Base-by-base conservation (phyloP, 2,113 vertebrate genomes). In the Heterotis niloticus region DNA sequence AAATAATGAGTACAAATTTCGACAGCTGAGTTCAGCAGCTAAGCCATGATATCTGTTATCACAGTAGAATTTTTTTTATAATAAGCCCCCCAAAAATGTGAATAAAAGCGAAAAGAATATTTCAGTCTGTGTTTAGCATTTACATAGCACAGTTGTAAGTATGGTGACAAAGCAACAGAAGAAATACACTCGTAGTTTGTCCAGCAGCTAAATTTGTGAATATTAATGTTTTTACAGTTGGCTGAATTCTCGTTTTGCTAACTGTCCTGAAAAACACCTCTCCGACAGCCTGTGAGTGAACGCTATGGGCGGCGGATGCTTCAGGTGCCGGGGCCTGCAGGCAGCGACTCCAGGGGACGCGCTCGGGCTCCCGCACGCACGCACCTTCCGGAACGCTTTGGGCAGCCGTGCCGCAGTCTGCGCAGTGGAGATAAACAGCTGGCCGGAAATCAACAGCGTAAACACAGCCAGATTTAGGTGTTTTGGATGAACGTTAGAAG, bases 391-490 rank as follows among this genome's bases (percentile, higher is more conserved):
- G 29, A 54, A 28, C 24, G 59, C 52, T 26, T 51, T 68, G 76
- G 28, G 24, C 65, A 17, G 65, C 65, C 66, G 64, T 28, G n/a
- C 23, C 59, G 24, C 26, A 11, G 54, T 13, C 76, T 78, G 65
- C 28, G 52, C 7, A 59, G 16, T 24, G 18, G 52, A 78, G 76
- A 78, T 78, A 78, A 69, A 78, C 54, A 68, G 65, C 76, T 13
- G 18, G 64, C 23, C 3, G 59, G 57, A 78, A 28, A 26, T 66
- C n/a, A 69, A 68, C 65, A 69, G 52, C 3, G 17, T 17, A 57
- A 28, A 68, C 64, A 69, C 29, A 34, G 34, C 1, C 4, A 34
- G 34, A 28, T 29, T 14, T 28, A 20, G 29, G 23, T 54, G 11
- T 57, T 26, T 57, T 20, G 64, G 64, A 68, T n/a, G 51, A 68